Conservation (phyloP, 2,113 vertebrate genomes). For the Pipra filicauda region DNA sequence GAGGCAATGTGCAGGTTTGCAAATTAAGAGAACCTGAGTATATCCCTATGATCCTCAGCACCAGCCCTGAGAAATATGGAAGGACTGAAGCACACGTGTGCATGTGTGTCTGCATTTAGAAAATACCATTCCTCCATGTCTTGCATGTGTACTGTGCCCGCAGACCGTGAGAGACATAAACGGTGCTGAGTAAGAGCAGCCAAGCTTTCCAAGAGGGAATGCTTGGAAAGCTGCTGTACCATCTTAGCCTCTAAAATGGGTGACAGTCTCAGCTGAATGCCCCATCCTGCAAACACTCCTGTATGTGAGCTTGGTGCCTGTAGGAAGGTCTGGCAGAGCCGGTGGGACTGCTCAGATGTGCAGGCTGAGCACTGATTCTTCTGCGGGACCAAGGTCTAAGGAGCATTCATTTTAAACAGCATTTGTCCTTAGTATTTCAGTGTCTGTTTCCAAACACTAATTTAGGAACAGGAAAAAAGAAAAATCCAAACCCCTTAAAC, state of each 20-base stretch:
- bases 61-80: background rate
- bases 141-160: fast-evolving
- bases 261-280: background rate
- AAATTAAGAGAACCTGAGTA: background rate
- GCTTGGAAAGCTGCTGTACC: background rate
- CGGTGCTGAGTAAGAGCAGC: background rate
- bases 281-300: background rate
- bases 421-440: background rate
- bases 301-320: background rate
- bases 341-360: background rate
- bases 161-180: background rate
- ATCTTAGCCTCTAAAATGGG: background rate
- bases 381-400: background rate
- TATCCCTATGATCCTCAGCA: background rate
- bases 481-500: background rate
- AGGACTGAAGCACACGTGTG: background rate
- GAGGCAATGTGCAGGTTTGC: background rate
- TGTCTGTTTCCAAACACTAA: background rate
- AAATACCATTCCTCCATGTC: background rate
- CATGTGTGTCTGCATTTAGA: background rate
- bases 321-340: background rate
- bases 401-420: background rate
- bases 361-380: background rate
- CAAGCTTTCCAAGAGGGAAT: background rate
- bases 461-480: background rate